Percentiles rank a stretch among this genome's conserved stretches.
Evolutionary conservation across 2,888 invertebrate genomes (phyloP).

Genomic region (Tenthredo scrophulariae): DNA sequence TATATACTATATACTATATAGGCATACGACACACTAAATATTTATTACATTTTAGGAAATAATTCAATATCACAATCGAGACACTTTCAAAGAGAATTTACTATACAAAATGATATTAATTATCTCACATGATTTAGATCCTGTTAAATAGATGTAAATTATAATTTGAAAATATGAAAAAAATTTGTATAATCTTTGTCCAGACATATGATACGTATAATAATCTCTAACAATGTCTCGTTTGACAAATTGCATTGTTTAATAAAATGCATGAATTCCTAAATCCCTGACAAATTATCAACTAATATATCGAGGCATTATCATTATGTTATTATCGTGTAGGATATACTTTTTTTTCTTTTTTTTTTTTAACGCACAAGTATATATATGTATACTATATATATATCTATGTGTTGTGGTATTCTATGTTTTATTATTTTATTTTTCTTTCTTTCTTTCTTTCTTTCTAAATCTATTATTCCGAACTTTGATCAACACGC

Average conservation of each 20-base stretch:
- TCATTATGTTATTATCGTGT: constrained; percentile 47
- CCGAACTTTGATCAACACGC: constrained; percentile 15
- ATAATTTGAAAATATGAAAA: neutral
- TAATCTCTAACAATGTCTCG: neutral
- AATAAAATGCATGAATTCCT: constrained; percentile 29
- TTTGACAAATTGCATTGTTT: neutral
- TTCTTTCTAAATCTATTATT: neutral
- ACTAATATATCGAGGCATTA: constrained; percentile 57
- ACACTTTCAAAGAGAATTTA: neutral
- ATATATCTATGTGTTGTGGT: constrained; percentile 52
- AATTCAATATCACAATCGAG: neutral
- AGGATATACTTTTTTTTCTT: neutral
- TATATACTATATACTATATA: too few relatives aligned
- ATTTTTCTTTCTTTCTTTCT: too few relatives aligned
- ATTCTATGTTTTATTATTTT: neutral
- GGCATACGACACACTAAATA: neutral
- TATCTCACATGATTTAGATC: too few relatives aligned
- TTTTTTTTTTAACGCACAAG: neutral
- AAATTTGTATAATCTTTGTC: neutral
- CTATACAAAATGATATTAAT: too few relatives aligned
- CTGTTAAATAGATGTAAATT: neutral
- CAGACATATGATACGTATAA: neutral
- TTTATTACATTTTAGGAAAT: constrained; percentile 4
- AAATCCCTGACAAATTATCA: constrained; percentile 56
- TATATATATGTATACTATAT: constrained; percentile 55